These are phyloP conservation scores for Ceuthmochares aereus DNA, from an alignment of 2,113 vertebrate species.

Conservation along the genomic window DNA sequence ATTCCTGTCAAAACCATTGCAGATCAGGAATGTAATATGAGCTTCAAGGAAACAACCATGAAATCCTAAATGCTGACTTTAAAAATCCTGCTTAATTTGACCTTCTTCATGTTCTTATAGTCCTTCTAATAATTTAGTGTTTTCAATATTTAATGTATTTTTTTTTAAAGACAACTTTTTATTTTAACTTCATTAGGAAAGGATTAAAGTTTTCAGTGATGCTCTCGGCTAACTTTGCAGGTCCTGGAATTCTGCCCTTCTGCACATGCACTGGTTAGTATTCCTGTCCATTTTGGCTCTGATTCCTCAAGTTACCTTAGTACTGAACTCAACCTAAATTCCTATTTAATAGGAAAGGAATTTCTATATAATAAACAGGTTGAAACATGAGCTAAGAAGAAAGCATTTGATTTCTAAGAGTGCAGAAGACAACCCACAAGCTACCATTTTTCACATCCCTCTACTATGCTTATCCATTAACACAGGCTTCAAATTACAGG, in stretches of 20 bases:
- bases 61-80: not conserved
- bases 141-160: not conserved
- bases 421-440: accelerated
- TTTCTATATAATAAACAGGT: not conserved
- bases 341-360: not conserved
- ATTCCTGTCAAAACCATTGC: conserved; percentile 21
- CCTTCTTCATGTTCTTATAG: not conserved
- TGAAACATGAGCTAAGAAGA: not conserved
- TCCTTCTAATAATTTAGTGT: not conserved
- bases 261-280: not conserved
- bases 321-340: not conserved
- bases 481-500: not conserved
- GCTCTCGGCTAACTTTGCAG: not conserved
- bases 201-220: not conserved
- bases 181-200: not conserved
- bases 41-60: not conserved
- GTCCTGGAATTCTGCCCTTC: not conserved
- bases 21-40: not conserved
- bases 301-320: not conserved
- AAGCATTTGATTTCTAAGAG: not conserved
- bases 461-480: not conserved
- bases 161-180: not conserved
- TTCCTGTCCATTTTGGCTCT: not conserved
- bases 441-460: not conserved
- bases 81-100: not conserved